These are phyloP conservation scores for Morone saxatilis DNA, from an alignment of 2,113 vertebrate species.

Conservation along the genomic window DNA sequence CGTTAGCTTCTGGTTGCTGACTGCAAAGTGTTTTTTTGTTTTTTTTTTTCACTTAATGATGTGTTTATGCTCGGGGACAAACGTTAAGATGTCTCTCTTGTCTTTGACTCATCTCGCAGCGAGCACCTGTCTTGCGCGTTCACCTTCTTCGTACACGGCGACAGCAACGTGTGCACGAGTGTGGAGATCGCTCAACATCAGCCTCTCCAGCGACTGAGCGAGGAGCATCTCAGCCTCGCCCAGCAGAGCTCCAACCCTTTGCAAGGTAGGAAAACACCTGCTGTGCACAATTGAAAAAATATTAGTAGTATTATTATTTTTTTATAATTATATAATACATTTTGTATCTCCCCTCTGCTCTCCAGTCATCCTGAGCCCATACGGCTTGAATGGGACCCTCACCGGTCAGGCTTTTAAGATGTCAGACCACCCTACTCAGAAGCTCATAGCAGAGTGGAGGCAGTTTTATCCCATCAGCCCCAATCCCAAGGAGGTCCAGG, in stretches of 20 bases:
- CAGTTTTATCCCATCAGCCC: slow-evolving; percentile 98
- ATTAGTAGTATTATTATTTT: too few species aligned
- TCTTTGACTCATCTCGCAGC: slow-evolving; percentile 77
- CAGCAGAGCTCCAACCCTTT: slow-evolving; percentile 95
- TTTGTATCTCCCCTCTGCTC: background rate
- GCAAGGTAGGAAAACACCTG: slow-evolving; percentile 87
- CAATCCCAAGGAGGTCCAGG: slow-evolving; percentile 90
- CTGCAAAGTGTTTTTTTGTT: background rate
- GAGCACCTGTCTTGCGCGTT: slow-evolving; percentile 99
- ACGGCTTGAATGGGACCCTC: slow-evolving; percentile 96
- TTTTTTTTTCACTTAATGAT: background rate
- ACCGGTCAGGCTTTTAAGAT: slow-evolving; percentile 99
- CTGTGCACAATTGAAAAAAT: background rate
- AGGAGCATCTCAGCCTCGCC: slow-evolving; percentile 95
- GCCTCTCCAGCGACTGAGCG: slow-evolving; percentile 94
- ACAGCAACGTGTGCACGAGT: slow-evolving; percentile 99
- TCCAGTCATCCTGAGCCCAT: slow-evolving; percentile 97
- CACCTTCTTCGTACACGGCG: slow-evolving; percentile 98
- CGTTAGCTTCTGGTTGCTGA: slow-evolving; percentile 5
- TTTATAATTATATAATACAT: too few species aligned
- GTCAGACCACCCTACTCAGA: slow-evolving; percentile 97
- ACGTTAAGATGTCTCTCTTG: slow-evolving; percentile 5
- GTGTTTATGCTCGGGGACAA: background rate
- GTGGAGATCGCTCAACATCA: slow-evolving; percentile 99
- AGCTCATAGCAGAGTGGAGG: slow-evolving; percentile 98